Percentiles rank a stretch among this genome's conserved stretches.
These are phyloP conservation scores for Cherax quadricarinatus DNA, from an alignment of 1,140 invertebrate species.

Conservation along the genomic window DNA sequence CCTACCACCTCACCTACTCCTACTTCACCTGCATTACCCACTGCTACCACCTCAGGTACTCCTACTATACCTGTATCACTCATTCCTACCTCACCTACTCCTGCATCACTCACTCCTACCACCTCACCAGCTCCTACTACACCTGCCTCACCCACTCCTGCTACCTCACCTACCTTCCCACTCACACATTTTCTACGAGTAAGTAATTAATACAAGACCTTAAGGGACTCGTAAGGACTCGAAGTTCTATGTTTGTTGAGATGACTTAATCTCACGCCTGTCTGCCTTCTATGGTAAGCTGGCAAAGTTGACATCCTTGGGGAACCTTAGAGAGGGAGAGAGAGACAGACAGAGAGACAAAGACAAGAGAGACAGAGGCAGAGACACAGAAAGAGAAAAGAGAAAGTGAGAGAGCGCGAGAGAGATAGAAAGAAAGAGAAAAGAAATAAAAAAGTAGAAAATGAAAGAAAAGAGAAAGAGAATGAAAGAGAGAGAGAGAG, in stretches of 20 bases:
- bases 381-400: neutral
- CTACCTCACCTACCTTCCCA: neutral
- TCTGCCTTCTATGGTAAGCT: neutral
- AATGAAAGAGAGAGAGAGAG: too few relatives aligned
- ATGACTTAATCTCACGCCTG: slow-evolving; percentile 1
- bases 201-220: neutral
- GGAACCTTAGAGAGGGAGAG: neutral
- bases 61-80: neutral
- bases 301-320: neutral
- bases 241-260: neutral
- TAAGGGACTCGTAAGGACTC: neutral
- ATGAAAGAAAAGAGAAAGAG: too few relatives aligned
- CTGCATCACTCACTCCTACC: neutral
- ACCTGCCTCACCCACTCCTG: neutral
- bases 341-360: neutral
- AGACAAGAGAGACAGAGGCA: neutral
- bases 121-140: neutral
- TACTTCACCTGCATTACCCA: too few relatives aligned
- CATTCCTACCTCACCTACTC: neutral
- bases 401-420: neutral
- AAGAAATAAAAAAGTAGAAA: too few relatives aligned
- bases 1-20: too few relatives aligned
- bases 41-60: too few relatives aligned
- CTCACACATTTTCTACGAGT: neutral
- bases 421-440: too few relatives aligned